Conservation (phyloP, 2,888 invertebrate species). For the Tortrix viridana region DNA sequence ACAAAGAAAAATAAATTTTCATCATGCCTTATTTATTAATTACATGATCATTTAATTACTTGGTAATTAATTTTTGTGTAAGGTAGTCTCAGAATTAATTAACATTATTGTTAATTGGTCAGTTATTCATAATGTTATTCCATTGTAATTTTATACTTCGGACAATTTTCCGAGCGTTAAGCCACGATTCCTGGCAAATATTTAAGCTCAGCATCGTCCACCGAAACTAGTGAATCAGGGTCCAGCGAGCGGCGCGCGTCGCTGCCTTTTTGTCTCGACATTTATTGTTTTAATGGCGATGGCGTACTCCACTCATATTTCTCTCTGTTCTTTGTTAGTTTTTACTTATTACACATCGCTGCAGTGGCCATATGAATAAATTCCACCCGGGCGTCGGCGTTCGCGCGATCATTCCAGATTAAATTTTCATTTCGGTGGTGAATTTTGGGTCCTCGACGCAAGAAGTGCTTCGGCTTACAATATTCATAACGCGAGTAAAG, state of each 20-base stretch:
- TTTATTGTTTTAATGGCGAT: conserved; percentile 70
- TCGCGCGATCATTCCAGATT: conserved; percentile 65
- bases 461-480: conserved; percentile 50
- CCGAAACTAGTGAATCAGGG: conserved; percentile 39
- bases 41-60: no score
- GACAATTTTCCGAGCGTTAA: no score
- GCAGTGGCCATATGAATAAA: conserved; percentile 68
- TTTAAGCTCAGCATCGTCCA: conserved; percentile 26
- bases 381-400: conserved; percentile 47
- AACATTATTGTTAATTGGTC: no score
- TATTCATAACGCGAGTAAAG: conserved; percentile 59
- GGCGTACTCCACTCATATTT: conserved; percentile 67
- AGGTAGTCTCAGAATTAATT: no score
- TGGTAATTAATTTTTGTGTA: no score
- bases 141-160: no score
- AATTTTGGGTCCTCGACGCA: conserved; percentile 49
- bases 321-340: conserved; percentile 60
- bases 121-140: no score
- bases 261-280: conserved; percentile 54
- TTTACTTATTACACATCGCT: conserved; percentile 66
- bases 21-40: no score
- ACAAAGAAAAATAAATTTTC: no score
- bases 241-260: conserved; percentile 32
- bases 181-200: neutral
- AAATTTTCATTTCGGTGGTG: conserved; percentile 66